Evolutionary conservation across 2,888 invertebrate species (phyloP), one percentile per base, ranked within the genome.

Genomic region (Phortica okadai): DNA sequence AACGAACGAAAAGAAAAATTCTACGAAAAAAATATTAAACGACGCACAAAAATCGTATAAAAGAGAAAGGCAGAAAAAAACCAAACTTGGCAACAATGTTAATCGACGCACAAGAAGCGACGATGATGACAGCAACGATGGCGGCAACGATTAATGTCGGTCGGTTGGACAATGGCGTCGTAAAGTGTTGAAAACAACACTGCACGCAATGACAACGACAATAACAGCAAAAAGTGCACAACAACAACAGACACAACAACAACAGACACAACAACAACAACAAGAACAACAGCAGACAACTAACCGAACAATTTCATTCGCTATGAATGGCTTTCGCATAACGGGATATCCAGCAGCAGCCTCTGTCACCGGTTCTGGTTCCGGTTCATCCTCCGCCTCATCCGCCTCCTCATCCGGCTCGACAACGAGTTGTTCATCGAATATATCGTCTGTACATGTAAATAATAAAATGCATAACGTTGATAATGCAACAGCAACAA

Each of bases 241-340:
- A 6, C 50, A 50, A 70, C 81, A 77, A 67, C 80, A 77, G 44
- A 78, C 80, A 21, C 76, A 66, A 1, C 67, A 70, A 1, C 74
- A 76, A 1, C 70, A 62, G 6, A 77, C 50, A 14, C 74, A 76
- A 11, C 78, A 80, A 3, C 79, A 78, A 1, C 67, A 79, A 6
- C 78, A 77, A 21, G 75, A 79, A 7, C 79, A 80, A 7, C 77
- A 77, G 45, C 77, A 78, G 21, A 42, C 11, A 42, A 64, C 75
- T 6, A 64, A 72, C 14, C 70, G 67, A 78, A 25, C 64, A 75
- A 33, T 64, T 73, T 62, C 62, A 62, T 6, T 33, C 44, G 83
- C 74, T 75, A 90, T 89, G 90, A 89, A 89, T 88, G 89, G 89
- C 76, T 89, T 90, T 79, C 88, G 89, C 76, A 90, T 89, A 76